phyloP scores from a whole-genome alignment of 1,140 invertebrate species.

The Mercenaria mercenaria region DNA sequence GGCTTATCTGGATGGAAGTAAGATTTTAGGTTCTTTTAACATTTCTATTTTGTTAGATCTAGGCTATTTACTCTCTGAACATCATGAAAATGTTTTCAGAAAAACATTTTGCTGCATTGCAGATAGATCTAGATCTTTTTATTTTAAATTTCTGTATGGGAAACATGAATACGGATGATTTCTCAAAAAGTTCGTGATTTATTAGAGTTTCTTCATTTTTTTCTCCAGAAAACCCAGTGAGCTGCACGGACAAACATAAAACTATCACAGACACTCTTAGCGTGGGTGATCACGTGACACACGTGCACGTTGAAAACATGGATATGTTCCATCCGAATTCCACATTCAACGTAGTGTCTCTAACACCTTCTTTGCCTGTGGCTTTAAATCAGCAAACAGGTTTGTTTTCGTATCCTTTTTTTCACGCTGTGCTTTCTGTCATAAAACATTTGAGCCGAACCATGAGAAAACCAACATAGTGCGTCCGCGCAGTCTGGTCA shows the following conservation, averaged over 20 bases:
- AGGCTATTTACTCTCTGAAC: background rate
- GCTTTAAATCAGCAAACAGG: background rate
- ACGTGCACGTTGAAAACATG: background rate
- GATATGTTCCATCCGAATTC: constrained; percentile 17
- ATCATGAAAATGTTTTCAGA: background rate
- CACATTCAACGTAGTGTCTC: background rate
- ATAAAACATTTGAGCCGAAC: no score
- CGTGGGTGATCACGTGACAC: constrained; percentile 10
- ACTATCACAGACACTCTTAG: constrained; percentile 17
- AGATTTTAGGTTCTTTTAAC: no score
- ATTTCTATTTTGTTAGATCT: background rate
- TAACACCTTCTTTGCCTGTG: background rate
- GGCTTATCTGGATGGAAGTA: constrained; percentile 11
- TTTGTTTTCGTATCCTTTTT: no score
- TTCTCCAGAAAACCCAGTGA: constrained; percentile 2
- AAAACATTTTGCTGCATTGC: no score
- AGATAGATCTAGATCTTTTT: no score
- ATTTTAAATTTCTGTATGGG: no score
- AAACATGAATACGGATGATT: no score
- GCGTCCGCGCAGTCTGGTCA: no score
- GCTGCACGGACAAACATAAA: background rate
- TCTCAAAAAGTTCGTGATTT: no score
- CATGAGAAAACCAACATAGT: no score
- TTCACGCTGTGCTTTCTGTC: no score
- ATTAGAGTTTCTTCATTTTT: no score